Evolutionary conservation across 2,113 vertebrate species (phyloP).

Genomic region (Dolichotis patagonum): DNA sequence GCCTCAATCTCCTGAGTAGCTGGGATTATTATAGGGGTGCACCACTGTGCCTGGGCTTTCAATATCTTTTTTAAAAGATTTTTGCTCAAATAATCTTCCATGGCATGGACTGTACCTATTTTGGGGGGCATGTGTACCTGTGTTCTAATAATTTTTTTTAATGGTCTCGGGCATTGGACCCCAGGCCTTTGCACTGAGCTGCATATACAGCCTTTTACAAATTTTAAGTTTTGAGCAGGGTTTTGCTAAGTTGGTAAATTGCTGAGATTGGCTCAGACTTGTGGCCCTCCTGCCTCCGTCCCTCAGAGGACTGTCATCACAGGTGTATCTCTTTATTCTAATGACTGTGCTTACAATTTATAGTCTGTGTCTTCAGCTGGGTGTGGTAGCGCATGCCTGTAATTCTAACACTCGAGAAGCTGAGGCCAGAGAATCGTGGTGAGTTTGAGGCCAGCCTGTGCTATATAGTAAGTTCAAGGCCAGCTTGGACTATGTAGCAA

Average conservation of each 20-base stretch:
- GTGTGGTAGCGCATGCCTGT: neutral
- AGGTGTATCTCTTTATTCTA: slow-evolving; percentile 16
- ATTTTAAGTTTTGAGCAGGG: neutral
- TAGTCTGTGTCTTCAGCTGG: neutral
- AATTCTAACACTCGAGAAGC: neutral
- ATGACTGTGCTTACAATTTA: neutral
- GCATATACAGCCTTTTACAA: neutral
- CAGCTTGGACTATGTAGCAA: neutral
- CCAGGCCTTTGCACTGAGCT: neutral
- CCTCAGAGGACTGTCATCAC: neutral
- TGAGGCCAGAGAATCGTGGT: neutral
- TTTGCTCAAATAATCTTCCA: neutral
- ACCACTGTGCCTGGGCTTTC: neutral
- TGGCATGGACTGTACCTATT: neutral
- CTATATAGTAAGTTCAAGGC: neutral
- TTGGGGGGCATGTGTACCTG: neutral
- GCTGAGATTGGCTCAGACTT: neutral
- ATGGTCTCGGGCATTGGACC: neutral
- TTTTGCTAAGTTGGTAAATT: neutral
- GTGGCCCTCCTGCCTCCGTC: neutral
- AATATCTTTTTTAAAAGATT: slow-evolving; percentile 33
- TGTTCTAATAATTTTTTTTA: neutral
- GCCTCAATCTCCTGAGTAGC: neutral
- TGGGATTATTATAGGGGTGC: neutral
- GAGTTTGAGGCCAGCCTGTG: neutral